Conservation (phyloP, 2,113 vertebrate genomes). For the Castor canadensis region DNA sequence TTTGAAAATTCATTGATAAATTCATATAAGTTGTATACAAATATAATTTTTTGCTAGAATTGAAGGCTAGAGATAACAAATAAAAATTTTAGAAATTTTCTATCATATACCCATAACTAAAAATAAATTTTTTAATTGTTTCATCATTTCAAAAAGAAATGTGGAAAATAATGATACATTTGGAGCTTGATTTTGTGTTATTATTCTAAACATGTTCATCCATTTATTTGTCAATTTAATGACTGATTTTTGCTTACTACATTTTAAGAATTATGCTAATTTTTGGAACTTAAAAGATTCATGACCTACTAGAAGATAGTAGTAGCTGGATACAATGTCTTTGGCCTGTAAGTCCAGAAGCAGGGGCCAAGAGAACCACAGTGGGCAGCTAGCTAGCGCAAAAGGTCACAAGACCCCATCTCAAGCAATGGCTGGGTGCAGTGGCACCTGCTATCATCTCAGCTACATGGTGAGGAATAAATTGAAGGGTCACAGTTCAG, state of each 20-base stretch:
- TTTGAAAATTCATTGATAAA: slow-evolving; percentile 18
- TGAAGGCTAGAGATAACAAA: neutral
- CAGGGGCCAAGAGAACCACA: no score
- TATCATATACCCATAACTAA: neutral
- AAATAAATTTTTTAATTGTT: neutral
- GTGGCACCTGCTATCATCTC: no score
- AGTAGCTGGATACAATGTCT: no score
- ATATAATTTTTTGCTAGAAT: neutral
- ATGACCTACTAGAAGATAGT: neutral
- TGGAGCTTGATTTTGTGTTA: neutral
- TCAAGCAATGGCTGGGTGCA: no score
- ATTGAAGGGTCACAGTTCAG: no score
- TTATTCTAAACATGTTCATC: neutral
- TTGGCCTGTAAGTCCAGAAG: no score
- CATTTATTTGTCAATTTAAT: neutral
- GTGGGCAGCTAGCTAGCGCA: no score
- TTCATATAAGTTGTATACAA: neutral
- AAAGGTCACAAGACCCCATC: no score
- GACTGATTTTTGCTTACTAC: neutral
- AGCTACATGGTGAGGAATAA: no score
- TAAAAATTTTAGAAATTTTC: neutral
- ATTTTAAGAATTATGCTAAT: neutral
- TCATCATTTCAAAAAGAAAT: slow-evolving; percentile 28
- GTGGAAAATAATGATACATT: neutral
- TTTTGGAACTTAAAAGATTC: neutral